Conservation (phyloP, 35 echinoderm and acorn worm species). For the Ptychodera flava region DNA sequence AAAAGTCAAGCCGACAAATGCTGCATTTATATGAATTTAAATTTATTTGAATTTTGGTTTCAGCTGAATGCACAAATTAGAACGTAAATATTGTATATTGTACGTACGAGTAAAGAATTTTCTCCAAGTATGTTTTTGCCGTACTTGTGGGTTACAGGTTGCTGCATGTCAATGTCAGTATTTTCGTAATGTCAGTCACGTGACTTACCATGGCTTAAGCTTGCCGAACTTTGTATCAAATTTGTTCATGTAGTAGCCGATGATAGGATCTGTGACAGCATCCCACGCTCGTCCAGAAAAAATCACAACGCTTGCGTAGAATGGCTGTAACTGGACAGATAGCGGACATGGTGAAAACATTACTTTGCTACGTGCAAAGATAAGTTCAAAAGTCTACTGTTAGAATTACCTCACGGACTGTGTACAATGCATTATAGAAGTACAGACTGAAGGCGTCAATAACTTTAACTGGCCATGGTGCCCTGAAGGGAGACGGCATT, state of each 20-base stretch:
- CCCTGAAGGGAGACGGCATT: neutral
- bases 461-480: neutral
- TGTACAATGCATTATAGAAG: neutral
- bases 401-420: neutral
- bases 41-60: too few species aligned
- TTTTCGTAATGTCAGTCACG: too few species aligned
- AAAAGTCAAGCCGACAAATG: too few species aligned
- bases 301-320: constrained; percentile 76
- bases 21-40: too few species aligned
- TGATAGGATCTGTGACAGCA: constrained; percentile 78
- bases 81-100: neutral
- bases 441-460: neutral
- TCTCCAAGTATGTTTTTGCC: neutral
- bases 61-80: too few species aligned
- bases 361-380: too few species aligned
- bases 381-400: neutral
- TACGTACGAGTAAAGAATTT: neutral
- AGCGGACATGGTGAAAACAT: too few species aligned
- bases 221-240: constrained; percentile 84
- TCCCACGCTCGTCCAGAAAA: constrained; percentile 89
- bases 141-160: too few species aligned
- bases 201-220: constrained; percentile 94
- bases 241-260: constrained; percentile 68
- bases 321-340: constrained; percentile 47
- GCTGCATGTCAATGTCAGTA: too few species aligned